Base-by-base conservation (phyloP, 1,140 invertebrate genomes). In the Aphis craccivora region DNA sequence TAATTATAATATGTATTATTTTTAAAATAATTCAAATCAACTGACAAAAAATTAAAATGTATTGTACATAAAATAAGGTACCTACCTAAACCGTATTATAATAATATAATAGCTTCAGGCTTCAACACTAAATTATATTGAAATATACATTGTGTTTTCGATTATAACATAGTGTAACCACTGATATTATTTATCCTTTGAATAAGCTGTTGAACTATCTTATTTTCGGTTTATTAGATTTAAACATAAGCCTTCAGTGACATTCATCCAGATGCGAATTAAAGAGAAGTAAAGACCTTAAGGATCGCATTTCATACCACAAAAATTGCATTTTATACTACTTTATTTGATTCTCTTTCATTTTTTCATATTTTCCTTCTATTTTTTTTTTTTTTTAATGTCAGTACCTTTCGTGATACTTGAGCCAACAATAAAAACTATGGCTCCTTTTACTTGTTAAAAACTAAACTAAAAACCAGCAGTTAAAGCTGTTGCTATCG, bases 401-500 rank as follows among this genome's bases (percentile, higher is more conserved):
- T 91, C 30, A 25, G 40, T 48, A 45, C 76, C 43, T 91, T 60
- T 60, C 53, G 25, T 83, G 90, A 83, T 76, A 91, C 90, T 48
- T 35, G 90, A 91, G 40, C 35, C 20, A 35, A 83, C 67, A 51
- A 91, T 91, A 83, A 91, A 91, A 91, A 81, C 25, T 22, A 20
- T 37, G 40, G 45, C 30, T 93, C 76, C 14, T 20, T 86, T 93
- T 93, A 86, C 91, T 93, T 86, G 48, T 93, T 86, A 93, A 93
- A 93, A 86, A 76, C 60, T 48, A 40, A 14, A 92, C 43, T 92
- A 81, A 83, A 92, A 51, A 45, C 43, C 48, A 51, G 37, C 43
- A 83, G 37, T 40, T 51, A 55, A 81, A n/a, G 23, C 90, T 43
- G 37, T 55, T n/a, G 35, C 11, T n/a, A 76, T 91, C 4, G 30